A percentile compares a stretch with the other conserved stretches of the same genome.
These are phyloP conservation scores for Lagopus leucura DNA, from an alignment of 2,113 vertebrate genomes.

Conservation along the genomic window DNA sequence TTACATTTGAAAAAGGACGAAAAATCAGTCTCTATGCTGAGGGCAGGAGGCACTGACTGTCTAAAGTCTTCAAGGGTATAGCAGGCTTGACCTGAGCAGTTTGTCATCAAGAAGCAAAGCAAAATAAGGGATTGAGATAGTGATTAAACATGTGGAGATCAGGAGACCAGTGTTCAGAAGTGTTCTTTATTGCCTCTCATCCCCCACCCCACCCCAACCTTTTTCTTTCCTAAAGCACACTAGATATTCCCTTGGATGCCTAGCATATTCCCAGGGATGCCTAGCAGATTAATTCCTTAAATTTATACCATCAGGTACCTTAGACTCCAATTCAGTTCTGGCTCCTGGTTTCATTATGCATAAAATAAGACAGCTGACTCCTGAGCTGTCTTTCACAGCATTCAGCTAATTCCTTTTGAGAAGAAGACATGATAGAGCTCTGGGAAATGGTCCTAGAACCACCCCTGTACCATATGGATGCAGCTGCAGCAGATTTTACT, in stretches of 20 bases:
- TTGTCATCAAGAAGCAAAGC: neutral
- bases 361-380: neutral
- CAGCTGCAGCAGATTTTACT: neutral
- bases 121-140: neutral
- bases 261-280: neutral
- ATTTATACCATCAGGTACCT: neutral
- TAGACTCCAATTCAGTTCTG: neutral
- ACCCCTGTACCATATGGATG: neutral
- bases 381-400: neutral
- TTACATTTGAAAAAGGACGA: neutral
- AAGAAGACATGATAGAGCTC: neutral
- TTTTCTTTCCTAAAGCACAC: neutral
- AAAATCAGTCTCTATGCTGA: neutral
- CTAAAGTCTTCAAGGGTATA: neutral
- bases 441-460: slow-evolving; percentile 11
- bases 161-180: neutral
- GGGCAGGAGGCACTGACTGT: neutral
- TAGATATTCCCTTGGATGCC: neutral
- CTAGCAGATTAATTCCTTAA: neutral
- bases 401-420: neutral
- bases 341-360: neutral
- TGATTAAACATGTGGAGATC: neutral
- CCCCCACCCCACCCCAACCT: neutral
- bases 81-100: neutral
- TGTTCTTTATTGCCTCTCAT: neutral